Evolutionary conservation across 2,113 vertebrate genomes (phyloP).

Genomic region (Oreamnos americanus): DNA sequence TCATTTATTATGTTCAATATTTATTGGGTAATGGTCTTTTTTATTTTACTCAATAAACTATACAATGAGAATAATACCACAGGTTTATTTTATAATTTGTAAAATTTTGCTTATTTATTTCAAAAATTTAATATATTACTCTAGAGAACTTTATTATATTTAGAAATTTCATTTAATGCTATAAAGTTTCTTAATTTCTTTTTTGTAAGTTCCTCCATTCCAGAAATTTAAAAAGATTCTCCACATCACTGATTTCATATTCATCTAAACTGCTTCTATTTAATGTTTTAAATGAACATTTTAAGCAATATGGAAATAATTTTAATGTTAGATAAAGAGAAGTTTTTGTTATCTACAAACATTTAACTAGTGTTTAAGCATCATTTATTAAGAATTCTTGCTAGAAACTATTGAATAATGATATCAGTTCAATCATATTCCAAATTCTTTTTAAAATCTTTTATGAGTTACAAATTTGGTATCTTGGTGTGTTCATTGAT

Average conservation of each 20-base stretch:
- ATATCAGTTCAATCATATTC: neutral
- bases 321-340: neutral
- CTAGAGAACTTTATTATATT: neutral
- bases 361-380: neutral
- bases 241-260: neutral
- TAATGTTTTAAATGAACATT: neutral
- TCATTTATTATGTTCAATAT: neutral
- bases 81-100: neutral
- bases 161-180: conserved; percentile 9
- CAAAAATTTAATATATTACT: neutral
- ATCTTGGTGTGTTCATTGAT: neutral
- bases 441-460: neutral
- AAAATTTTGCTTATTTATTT: neutral
- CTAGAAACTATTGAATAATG: neutral
- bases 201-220: neutral
- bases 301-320: neutral
- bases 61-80: neutral
- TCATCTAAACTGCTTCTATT: neutral
- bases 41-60: neutral
- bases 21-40: neutral
- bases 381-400: neutral
- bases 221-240: neutral
- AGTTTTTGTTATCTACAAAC: neutral
- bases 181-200: neutral
- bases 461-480: neutral